Base-by-base conservation (phyloP, 37 sponge, comb jelly and placozoan species). In the Cladorhizidae sp. region DNA sequence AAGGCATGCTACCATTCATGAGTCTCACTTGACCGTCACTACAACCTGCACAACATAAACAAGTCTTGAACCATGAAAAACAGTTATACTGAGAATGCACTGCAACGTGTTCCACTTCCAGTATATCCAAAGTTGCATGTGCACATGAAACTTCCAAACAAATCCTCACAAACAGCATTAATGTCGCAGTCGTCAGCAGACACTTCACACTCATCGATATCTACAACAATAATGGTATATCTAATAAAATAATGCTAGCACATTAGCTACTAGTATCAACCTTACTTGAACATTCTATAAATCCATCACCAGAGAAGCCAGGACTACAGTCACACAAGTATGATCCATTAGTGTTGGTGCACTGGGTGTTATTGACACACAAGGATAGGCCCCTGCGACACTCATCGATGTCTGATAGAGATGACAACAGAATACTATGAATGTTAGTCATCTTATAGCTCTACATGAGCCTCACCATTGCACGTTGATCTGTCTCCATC, bases 341-440 rank as follows among this genome's bases (percentile, higher is more conserved):
- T 45, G 43, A 55, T 9, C 87, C 87, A 40, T 54, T 35, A 39
- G 87, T 87, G 73, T 87, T 87, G 37, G 14, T 74, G 57, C 87
- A 87, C 55, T 65, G 43, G 18, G 75, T 64, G 9, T 41, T 50
- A 3, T 67, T 37, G 39, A 61, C 21, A 55, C 81, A 80, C 0
- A n/a, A 29, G 21, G 22, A 21, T 8, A 3, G 38, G 7, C 42
- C 33, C 3, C 0, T 20, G n/a, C 42, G 33, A 74, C 87, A 86
- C 58, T 86, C 87, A 79, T 86, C 67, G 63, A 73, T 86, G 65
- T 86, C 86, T 73, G 73, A 38, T 40, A 51, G 55, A 51, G 1
- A 50, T 5, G 15, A 51, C n/a, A 45, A 20, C 25, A 40, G 1
- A 1, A 40, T 39, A 39, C 3, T 33, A 65, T 26, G 29, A 61